Evolutionary conservation across 1,140 invertebrate species (phyloP).

Genomic region (Listronotus oregonensis): DNA sequence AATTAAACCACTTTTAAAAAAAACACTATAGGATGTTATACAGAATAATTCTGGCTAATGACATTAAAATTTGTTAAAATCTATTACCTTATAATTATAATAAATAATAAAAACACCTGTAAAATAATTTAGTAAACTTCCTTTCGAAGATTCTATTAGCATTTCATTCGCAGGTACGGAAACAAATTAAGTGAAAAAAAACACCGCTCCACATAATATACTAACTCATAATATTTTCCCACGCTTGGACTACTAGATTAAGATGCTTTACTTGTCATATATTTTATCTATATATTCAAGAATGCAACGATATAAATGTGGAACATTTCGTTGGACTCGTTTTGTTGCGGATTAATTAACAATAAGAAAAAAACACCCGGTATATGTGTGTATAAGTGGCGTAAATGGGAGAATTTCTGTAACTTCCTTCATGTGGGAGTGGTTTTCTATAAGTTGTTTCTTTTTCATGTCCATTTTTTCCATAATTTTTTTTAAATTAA

Average conservation of each 20-base stretch:
- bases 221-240: neutral
- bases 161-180: neutral
- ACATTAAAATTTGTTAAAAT: too few species aligned
- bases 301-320: conserved; percentile 6
- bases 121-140: too few species aligned
- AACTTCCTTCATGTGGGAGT: neutral
- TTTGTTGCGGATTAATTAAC: conserved; percentile 3
- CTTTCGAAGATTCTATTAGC: too few species aligned
- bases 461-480: neutral
- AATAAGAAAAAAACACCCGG: neutral
- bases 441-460: neutral
- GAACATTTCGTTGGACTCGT: neutral
- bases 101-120: too few species aligned
- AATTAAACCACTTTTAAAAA: too few species aligned
- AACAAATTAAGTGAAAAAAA: neutral
- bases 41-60: too few species aligned
- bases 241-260: neutral
- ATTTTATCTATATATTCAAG: conserved; percentile 10
- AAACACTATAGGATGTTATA: too few species aligned
- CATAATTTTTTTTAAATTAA: too few species aligned
- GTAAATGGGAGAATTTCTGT: neutral
- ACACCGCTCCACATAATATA: conserved; percentile 4
- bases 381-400: neutral
- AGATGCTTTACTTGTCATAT: conserved; percentile 1
- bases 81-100: too few species aligned